Evolutionary conservation across 2,797 vertebrate species (phyloP), one percentile per base, ranked within the genome.

Genomic region (Urophycis tenuis): DNA sequence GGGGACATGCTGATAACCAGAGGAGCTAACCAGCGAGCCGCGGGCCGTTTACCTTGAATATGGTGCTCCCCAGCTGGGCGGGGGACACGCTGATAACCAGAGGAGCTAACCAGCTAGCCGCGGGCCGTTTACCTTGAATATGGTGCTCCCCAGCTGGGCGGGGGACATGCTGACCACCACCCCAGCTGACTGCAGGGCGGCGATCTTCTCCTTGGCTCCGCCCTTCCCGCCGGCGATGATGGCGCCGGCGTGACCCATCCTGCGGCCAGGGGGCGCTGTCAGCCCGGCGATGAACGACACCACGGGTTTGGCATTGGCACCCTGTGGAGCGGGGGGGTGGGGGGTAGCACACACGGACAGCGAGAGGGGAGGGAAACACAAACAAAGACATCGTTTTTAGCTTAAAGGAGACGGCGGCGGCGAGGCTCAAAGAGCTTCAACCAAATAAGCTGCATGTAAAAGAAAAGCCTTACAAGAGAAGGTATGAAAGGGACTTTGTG

Each of bases 181-280:
- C 0, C 97, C 96, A 0, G 96, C 97, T 0, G 90, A 93, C 93
- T 99, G 97, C n/a, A 99, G 95, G 75, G 98, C 97, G 0, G 96
- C 83, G 9, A 99, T 99, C 92, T 99, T 99, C 92, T 99, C 98
- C 89, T 98, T 99, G 76, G 97, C 98, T 25, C 97, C 98, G 12
- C 98, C 98, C 84, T 99, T 99, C 3, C 98, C 97, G 8, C 98
- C 97, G 15, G 98, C 97, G 10, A 99, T 99, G 89, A 99, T 99
- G 53, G 97, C 98, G 7, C 98, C 98, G 0, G 98, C 98, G 0
- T 99, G 97, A 74, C 98, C 98, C 98, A 99, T 99, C 81, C 98
- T 92, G 72, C 98, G 94, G 77, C 98, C 98, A 0, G 97, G 97
- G 71, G 97, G 98, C 70, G 98, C 98, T 0, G 98, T 99, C 79